A percentile compares a stretch with the other conserved stretches of the same genome.
These are phyloP conservation scores for Lithophane ornitopus DNA, from an alignment of 2,888 invertebrate genomes.

Conservation along the genomic window DNA sequence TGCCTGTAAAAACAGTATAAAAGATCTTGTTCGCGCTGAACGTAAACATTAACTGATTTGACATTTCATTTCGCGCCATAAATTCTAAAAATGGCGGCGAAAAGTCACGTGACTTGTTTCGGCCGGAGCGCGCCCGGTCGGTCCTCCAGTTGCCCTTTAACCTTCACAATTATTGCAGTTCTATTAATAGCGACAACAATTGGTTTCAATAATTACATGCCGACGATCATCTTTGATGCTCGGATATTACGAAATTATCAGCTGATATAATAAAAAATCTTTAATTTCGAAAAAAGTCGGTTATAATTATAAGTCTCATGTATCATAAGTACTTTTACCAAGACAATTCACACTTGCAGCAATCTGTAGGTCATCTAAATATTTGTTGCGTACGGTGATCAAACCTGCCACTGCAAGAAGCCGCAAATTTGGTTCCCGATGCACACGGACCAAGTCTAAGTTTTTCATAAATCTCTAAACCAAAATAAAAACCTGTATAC, in stretches of 20 bases:
- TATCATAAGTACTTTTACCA: background rate
- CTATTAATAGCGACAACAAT: slow-evolving; percentile 86
- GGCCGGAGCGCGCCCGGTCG: slow-evolving; percentile 73
- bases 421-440: background rate
- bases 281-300: background rate
- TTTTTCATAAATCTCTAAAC: background rate
- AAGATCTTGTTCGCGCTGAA: slow-evolving; percentile 7
- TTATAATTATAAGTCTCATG: too few species aligned
- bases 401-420: background rate
- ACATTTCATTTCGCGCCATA: slow-evolving; percentile 71
- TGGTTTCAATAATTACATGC: slow-evolving; percentile 80
- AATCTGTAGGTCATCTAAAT: background rate
- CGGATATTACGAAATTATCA: slow-evolving; percentile 61
- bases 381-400: background rate
- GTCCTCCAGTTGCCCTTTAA: slow-evolving; percentile 86
- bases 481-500: background rate
- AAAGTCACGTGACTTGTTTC: slow-evolving; percentile 75
- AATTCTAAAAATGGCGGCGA: slow-evolving; percentile 67
- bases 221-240: slow-evolving; percentile 72
- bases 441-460: background rate
- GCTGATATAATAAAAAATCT: slow-evolving; percentile 26
- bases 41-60: slow-evolving; percentile 47
- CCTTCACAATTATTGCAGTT: slow-evolving; percentile 82
- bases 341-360: background rate
- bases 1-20: too few species aligned